Conservation (phyloP, 2,888 invertebrate genomes). For the Zygaena filipendulae region DNA sequence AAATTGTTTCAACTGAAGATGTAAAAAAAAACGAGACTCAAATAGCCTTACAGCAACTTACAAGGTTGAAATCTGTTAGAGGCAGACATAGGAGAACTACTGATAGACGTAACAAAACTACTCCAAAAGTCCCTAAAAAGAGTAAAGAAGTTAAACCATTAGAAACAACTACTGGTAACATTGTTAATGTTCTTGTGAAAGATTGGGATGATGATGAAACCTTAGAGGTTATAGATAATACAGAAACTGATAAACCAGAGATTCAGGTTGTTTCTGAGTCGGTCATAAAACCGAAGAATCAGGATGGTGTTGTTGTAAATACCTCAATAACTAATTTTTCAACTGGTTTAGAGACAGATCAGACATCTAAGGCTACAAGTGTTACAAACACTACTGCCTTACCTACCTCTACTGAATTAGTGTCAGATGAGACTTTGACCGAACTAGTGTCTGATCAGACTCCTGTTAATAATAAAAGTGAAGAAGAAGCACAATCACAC, state of each 20-base stretch:
- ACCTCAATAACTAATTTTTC: too few species aligned
- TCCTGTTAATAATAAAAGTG: constrained; percentile 27
- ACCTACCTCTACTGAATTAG: constrained; percentile 27
- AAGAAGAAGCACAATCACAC: constrained; percentile 41
- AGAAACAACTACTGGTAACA: too few species aligned
- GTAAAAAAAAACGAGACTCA: constrained; percentile 34
- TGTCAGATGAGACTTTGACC: constrained; percentile 21
- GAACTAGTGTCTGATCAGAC: constrained; percentile 19
- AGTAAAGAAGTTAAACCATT: too few species aligned
- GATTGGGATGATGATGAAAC: constrained; percentile 62
- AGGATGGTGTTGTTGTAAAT: too few species aligned
- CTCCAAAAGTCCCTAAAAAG: constrained; percentile 11
- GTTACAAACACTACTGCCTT: constrained; percentile 20
- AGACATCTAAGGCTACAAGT: too few species aligned
- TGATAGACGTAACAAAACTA: constrained; percentile 9
- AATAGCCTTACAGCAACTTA: constrained; percentile 46
- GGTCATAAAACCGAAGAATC: not conserved
- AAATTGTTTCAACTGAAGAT: constrained; percentile 11
- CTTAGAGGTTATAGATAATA: constrained; percentile 23
- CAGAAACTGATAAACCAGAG: not conserved
- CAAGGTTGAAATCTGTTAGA: constrained; percentile 28
- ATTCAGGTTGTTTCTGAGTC: not conserved
- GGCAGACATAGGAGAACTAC: constrained; percentile 6
- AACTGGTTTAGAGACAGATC: too few species aligned
- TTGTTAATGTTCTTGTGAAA: constrained; percentile 63